Evolutionary conservation across 2,113 vertebrate genomes (phyloP), one percentile per base, ranked within the genome.

Genomic region (Calidris pygmaea): DNA sequence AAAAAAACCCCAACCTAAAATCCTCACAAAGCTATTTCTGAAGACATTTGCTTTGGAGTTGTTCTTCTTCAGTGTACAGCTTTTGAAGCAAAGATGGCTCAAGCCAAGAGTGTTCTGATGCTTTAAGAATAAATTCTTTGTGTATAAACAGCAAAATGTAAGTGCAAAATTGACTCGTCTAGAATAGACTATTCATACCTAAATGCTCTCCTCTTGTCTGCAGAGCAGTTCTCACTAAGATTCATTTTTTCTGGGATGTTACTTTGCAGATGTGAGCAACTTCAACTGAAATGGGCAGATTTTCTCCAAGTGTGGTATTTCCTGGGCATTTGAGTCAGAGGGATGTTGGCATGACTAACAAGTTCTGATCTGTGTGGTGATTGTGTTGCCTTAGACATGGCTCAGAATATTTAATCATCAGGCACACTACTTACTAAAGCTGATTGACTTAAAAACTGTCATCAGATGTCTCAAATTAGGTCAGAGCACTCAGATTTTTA

Each of bases 71-170:
- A 89, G 87, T 62, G 78, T 91, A n/a, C 75, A 85, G 93, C 96
- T 95, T 95, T 94, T 97, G 92, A 96, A 87, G 91, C 85, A 92
- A 91, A 95, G 91, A 85, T 92, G 63, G 74, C 87, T 85, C 87
- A 89, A 89, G 93, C 95, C 95, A 97, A 95, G 94, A 70, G 77
- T 63, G 78, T 74, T 94, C 92, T 92, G 84, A 92, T 90, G 86
- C 92, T 87, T 96, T 95, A 87, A 96, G 94, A 96, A 97, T 95
- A 95, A 89, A 85, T 67, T 76, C 89, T 89, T 96, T 96, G 94
- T 97, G 67, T 79, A 59, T 89, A 89, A 95, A 95, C 91, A 97
- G 94, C 87, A 94, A 95, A 91, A 95, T 93, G 50, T 94, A 95
- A 96, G 96, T 87, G 85, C 81, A 92, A 70, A 95, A 94, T 96